phyloP scores from a whole-genome alignment of 2,888 invertebrate species.

The Sipunculus nudus region DNA sequence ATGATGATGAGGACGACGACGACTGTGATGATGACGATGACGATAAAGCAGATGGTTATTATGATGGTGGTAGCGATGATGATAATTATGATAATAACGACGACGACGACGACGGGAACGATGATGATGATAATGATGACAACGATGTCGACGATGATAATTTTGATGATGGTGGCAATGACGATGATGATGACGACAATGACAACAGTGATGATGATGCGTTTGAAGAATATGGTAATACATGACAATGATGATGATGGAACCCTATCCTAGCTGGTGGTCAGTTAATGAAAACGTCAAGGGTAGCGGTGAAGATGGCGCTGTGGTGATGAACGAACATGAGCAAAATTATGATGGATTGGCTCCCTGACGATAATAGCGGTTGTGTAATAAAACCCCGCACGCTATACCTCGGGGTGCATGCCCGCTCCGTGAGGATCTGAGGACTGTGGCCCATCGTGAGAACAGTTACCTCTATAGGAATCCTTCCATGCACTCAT shows the following conservation, averaged over 20 bases:
- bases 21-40: background rate
- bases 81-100: constrained; percentile 4
- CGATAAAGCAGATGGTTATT: background rate
- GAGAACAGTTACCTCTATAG: no score
- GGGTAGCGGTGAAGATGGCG: background rate
- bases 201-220: constrained; percentile 9
- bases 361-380: no score
- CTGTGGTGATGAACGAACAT: background rate
- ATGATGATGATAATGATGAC: background rate
- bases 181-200: constrained; percentile 2
- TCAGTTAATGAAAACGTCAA: constrained; percentile 1
- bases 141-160: background rate
- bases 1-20: background rate
- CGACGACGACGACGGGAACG: background rate
- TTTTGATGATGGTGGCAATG: background rate
- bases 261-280: background rate
- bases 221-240: background rate
- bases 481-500: no score
- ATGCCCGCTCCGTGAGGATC: no score
- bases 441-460: no score
- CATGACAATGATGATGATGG: background rate
- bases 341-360: no score
- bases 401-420: no score
- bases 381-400: no score
- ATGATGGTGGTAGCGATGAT: constrained; percentile 1